These are phyloP conservation scores for Eristalinus sepulchralis DNA, from an alignment of 2,888 invertebrate species.

Conservation along the genomic window DNA sequence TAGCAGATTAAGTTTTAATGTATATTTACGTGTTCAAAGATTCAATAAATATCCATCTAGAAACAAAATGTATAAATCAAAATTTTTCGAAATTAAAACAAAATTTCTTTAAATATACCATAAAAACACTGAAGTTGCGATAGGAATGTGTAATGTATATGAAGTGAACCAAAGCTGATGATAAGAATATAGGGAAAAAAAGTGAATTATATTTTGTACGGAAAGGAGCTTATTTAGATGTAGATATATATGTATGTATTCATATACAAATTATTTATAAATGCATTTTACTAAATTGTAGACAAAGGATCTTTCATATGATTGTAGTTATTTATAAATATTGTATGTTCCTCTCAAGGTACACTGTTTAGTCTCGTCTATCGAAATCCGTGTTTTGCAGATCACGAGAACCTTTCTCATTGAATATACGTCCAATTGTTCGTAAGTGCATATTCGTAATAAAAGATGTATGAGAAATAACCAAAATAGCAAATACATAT, in stretches of 20 bases:
- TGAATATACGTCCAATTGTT: constrained; percentile 57
- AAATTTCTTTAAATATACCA: not conserved
- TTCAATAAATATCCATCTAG: not conserved
- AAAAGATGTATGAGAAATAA: not conserved
- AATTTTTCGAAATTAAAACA: not conserved
- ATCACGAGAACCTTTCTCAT: constrained; percentile 15
- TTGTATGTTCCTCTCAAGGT: constrained; percentile 23
- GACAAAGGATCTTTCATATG: not conserved
- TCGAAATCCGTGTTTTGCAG: not conserved
- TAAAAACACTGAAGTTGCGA: constrained; percentile 3
- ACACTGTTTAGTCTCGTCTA: constrained; percentile 15
- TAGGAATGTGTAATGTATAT: not conserved
- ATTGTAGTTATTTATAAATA: not conserved
- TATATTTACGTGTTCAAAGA: not conserved
- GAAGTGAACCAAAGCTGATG: constrained; percentile 18
- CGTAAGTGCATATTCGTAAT: constrained; percentile 15
- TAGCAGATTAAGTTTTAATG: no score
- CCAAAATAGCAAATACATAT: not conserved
- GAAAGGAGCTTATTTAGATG: constrained; percentile 66
- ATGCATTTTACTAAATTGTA: constrained; percentile 25
- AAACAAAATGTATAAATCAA: not conserved
- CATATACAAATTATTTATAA: constrained; percentile 52
- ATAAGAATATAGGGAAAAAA: constrained; percentile 43
- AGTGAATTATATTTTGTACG: constrained; percentile 62
- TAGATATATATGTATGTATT: constrained; percentile 52